Conservation (phyloP, 2,797 vertebrate genomes). For the Eulemur rubriventer region DNA sequence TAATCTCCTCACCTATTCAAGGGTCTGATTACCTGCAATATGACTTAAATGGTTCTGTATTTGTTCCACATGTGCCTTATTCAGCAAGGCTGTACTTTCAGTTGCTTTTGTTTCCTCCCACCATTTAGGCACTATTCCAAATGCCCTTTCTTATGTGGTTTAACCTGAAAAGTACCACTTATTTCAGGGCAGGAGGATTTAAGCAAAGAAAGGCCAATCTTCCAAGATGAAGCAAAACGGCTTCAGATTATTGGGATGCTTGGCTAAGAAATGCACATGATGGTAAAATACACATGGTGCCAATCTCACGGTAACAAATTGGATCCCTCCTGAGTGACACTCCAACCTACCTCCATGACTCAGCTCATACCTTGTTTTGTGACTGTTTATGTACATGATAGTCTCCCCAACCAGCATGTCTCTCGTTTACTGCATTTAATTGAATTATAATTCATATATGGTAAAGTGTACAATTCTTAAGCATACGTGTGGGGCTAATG, state of each 20-base stretch:
- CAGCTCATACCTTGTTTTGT: neutral
- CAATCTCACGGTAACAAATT: neutral
- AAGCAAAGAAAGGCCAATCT: neutral
- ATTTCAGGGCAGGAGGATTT: neutral
- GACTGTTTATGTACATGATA: neutral
- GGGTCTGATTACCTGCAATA: neutral
- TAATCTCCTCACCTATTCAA: neutral
- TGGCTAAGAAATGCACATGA: neutral
- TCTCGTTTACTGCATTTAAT: neutral
- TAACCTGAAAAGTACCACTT: neutral
- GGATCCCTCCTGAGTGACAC: neutral
- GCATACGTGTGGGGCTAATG: neutral
- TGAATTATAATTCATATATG: neutral
- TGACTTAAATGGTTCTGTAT: neutral
- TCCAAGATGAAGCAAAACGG: neutral
- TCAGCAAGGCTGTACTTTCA: neutral
- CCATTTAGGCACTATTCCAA: neutral
- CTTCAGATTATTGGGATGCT: neutral
- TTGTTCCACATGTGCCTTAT: neutral
- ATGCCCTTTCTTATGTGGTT: neutral
- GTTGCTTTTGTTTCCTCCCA: conserved; percentile 3
- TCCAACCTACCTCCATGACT: neutral
- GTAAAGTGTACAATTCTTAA: neutral
- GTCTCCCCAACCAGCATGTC: neutral
- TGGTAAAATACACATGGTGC: neutral